Evolutionary conservation across 2,113 vertebrate genomes (phyloP).

Genomic region (Rhynchopsitta pachyrhyncha): DNA sequence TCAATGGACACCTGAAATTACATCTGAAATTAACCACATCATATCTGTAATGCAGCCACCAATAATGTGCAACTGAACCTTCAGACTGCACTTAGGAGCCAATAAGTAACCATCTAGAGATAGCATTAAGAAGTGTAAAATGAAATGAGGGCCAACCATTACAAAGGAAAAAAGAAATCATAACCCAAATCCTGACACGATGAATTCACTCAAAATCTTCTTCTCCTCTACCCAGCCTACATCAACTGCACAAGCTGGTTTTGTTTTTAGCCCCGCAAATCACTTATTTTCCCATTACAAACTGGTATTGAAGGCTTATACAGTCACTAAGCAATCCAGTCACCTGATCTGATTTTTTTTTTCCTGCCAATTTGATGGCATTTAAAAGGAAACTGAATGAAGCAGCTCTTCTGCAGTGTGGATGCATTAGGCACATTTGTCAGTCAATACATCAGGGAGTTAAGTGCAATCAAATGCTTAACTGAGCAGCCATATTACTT

Average conservation of each 20-base stretch:
- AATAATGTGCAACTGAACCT: neutral
- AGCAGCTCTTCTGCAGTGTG: neutral
- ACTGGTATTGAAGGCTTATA: neutral
- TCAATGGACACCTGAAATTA: rapidly evolving
- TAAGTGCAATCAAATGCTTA: slow-evolving; percentile 33
- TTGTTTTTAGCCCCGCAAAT: neutral
- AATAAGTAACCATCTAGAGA: neutral
- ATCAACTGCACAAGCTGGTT: neutral
- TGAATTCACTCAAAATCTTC: neutral
- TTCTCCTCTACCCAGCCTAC: neutral
- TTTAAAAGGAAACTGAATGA: slow-evolving; percentile 20
- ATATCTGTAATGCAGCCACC: neutral
- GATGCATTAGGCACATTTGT: neutral
- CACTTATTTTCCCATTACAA: neutral
- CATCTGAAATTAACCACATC: neutral
- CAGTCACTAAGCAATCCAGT: neutral
- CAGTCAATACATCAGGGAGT: slow-evolving; percentile 29
- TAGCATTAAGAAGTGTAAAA: neutral
- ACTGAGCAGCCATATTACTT: slow-evolving; percentile 46
- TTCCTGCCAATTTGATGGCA: neutral
- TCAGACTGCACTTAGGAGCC: neutral
- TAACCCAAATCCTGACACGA: rapidly evolving
- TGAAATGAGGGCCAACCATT: neutral
- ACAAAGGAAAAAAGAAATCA: neutral
- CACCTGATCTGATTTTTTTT: neutral